phyloP scores from a whole-genome alignment of 30 jellyfish, hydroid and myxozoan genomes.

The Nemopilema nomurai region DNA sequence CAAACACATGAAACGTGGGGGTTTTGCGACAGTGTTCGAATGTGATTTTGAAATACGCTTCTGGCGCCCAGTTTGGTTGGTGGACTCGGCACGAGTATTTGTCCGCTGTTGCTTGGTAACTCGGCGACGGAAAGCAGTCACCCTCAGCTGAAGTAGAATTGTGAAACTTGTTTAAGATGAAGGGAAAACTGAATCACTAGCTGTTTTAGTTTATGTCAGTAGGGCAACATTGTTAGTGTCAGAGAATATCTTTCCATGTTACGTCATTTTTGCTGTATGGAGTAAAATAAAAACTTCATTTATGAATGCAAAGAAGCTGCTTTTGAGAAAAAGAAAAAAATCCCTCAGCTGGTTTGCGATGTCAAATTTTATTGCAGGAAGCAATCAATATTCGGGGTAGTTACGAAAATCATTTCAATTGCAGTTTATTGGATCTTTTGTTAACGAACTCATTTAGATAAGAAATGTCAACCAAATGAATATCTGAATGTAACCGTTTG shows the following conservation, averaged over 20 bases:
- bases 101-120: not conserved
- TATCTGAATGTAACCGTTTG: too few species aligned
- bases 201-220: not conserved
- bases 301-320: not conserved
- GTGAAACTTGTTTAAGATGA: not conserved
- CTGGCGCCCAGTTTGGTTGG: slow-evolving; percentile 23
- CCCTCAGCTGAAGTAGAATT: not conserved
- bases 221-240: not conserved
- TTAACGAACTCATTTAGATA: too few species aligned
- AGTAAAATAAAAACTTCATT: too few species aligned
- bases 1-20: not conserved
- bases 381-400: too few species aligned
- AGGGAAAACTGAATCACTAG: too few species aligned
- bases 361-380: too few species aligned
- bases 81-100: slow-evolving; percentile 7
- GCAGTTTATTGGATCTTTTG: too few species aligned
- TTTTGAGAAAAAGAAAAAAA: not conserved
- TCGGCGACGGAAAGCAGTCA: not conserved
- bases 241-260: too few species aligned
- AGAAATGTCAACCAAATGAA: too few species aligned
- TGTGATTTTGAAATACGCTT: slow-evolving; percentile 6
- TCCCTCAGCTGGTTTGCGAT: too few species aligned
- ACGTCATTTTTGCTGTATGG: too few species aligned
- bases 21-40: not conserved
- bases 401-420: too few species aligned